Evolutionary conservation across 2,888 invertebrate species (phyloP), one percentile per base, ranked within the genome.

Genomic region (Caprella mutica): DNA sequence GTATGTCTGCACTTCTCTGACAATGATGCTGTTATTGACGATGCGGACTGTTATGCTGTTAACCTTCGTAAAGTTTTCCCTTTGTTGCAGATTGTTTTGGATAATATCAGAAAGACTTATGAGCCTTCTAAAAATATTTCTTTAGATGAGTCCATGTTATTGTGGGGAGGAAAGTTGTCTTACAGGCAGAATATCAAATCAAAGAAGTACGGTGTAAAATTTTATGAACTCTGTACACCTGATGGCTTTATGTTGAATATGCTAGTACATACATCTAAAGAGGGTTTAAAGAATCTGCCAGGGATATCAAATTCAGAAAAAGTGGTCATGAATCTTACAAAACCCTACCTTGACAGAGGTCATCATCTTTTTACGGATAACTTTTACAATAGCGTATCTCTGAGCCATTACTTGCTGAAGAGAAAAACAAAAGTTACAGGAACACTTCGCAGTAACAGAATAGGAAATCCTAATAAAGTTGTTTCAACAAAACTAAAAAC

Each of bases 391-490:
- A 39, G 39, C 19, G 39, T 19, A 17, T 19, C 39, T 19, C 39
- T 39, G 19, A 19, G 17, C n/a, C n/a, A 39, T 39, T 17, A 39
- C 5, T 39, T 39, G 19, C 39, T 39, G 17, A 39, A n/a, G 19
- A 39, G 39, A 39, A 39, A 39, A 39, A 39, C 39, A 17, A n/a
- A 39, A n/a, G 39, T 39, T 17, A 39, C 39, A 39, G 39, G 39
- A 19, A 39, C 39, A 39, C 39, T 39, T 39, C 39, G 39, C 19
- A 39, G 19, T 19, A 39, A 39, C 39, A 39, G 39, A 39, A 3
- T n/a, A 39, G 39, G 39, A 39, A 39, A 39, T 19, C 39, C 39
- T 39, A 39, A 39, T 17, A 39, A 39, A 39, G 39, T 39, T 17
- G 39, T 39, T n/a, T 39, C 39, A 39, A 19, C 39, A 17, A 39